Evolutionary conservation across 2,113 vertebrate species (phyloP), one percentile per base, ranked within the genome.

Genomic region (Peucedramus taeniatus): DNA sequence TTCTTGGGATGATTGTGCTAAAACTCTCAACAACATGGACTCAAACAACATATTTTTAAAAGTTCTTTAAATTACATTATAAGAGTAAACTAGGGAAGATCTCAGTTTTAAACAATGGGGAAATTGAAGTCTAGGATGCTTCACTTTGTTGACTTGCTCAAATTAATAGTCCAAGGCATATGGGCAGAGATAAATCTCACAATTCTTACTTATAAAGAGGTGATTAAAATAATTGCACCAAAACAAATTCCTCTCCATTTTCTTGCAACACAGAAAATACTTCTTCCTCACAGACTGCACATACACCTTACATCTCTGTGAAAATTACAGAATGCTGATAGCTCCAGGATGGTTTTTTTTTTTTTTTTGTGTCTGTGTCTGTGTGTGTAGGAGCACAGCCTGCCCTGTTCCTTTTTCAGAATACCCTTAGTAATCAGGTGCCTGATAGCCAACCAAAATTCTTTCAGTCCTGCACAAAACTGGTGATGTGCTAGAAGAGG

Each of bases 391-490:
- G 82, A 94, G 53, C n/a, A 70, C 18, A 90, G 61, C 47, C 44
- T 68, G 49, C 45, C 21, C 69, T 40, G 7, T 63, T 95, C 93
- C 21, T 27, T 11, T 81, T 86, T 90, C 80, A 94, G 66, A 21
- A 49, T 68, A 74, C 33, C 68, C 28, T 87, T 47, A 96, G 76
- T 89, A 94, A 97, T 90, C 63, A 87, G 51, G 74, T 93, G 57
- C 79, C 76, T 84, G 50, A 45, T 93, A 85, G 59, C 42, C 39
- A 59, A 96, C 71, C 30, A 89, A 87, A 95, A 85, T 83, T 90
- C 77, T 92, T 96, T 95, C 86, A 93, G 31, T 90, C 71, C 33
- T 74, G 40, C 78, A 91, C 84, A 90, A 96, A 97, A 95, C 37
- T 53, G 26, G 47, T 93, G 87, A 87, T 72, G 20, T 30, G 51